Evolutionary conservation across 2,888 invertebrate species (phyloP).

Genomic region (Aspidiotus destructor): DNA sequence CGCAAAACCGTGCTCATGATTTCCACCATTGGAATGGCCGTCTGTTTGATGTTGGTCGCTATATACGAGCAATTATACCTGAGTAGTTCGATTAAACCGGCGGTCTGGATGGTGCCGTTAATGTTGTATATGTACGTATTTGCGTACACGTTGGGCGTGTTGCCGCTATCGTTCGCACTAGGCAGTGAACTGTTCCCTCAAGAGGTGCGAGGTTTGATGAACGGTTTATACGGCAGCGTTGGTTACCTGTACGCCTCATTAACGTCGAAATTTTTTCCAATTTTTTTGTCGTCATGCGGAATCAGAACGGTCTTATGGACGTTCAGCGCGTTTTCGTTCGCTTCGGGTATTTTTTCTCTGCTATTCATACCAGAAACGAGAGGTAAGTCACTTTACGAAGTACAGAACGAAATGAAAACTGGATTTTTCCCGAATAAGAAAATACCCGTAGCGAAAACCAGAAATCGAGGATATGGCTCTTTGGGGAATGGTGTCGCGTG

Average conservation of each 20-base stretch:
- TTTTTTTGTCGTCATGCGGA: slow-evolving; percentile 16
- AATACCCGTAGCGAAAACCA: neutral
- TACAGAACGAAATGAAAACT: slow-evolving; percentile 11
- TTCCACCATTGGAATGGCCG: slow-evolving; percentile 11
- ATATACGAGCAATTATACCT: slow-evolving; percentile 12
- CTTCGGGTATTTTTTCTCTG: slow-evolving; percentile 10
- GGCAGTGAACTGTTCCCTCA: slow-evolving; percentile 34
- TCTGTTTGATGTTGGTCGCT: slow-evolving; percentile 3
- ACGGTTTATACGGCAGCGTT: slow-evolving; percentile 6
- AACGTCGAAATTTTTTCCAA: slow-evolving; percentile 32
- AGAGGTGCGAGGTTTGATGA: slow-evolving; percentile 26
- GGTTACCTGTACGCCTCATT: slow-evolving; percentile 2
- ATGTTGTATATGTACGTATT: slow-evolving; percentile 27
- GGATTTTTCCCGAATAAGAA: neutral
- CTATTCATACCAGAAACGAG: slow-evolving; percentile 34
- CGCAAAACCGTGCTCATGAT: slow-evolving; percentile 9
- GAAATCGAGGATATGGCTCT: neutral
- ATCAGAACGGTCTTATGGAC: slow-evolving; percentile 9
- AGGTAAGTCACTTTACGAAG: slow-evolving; percentile 33
- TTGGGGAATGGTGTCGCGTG: neutral
- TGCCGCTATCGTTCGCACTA: slow-evolving; percentile 31
- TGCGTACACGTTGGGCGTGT: slow-evolving; percentile 22
- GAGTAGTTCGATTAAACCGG: slow-evolving; percentile 14
- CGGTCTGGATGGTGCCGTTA: neutral
- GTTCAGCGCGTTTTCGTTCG: slow-evolving; percentile 8